Evolutionary conservation across 2,113 vertebrate genomes (phyloP), one percentile per base, ranked within the genome.

Genomic region (Podiceps cristatus): DNA sequence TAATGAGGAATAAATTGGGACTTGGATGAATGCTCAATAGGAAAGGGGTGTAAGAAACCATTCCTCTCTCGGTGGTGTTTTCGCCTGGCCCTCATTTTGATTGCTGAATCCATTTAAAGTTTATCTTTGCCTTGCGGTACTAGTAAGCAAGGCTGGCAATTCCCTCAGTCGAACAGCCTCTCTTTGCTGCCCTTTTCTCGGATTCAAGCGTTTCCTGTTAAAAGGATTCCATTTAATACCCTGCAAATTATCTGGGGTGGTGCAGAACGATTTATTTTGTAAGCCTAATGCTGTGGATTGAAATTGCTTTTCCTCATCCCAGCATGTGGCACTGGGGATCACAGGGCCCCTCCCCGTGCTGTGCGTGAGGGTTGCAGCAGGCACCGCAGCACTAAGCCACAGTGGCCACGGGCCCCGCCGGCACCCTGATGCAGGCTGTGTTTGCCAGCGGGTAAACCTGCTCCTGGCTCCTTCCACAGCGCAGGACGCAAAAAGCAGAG

Each of bases 161-260:
- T 95, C 83, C 91, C 80, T 52, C 86, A 75, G 62, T 88, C 83
- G 18, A 8, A 23, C 72, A 85, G 58, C 77, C 49, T 79, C 47
- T 23, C 55, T 91, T 75, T 68, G 68, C 81, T 97, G 62, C 69
- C 73, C 64, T 78, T 87, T 91, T 81, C 68, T 95, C 66, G 66
- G 63, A 69, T 79, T 58, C 5, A 4, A 97, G 69, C 27, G 0
- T 93, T 94, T 95, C 72, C 72, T 58, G 78, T 86, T 96, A 95
- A 92, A 97, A 96, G 91, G 90, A 97, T 96, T 94, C 84, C 50
- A 71, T 93, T 96, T 97, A 96, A 97, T 95, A 95, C 84, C 87
- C 86, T 96, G 94, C 33, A 95, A 97, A 97, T 97, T 96, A 96
- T 95, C 95, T 90, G 40, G 93, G 86, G 72, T 88, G 94, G 67